Base-by-base conservation (phyloP, 2,113 vertebrate species). In the Anhinga rufa region DNA sequence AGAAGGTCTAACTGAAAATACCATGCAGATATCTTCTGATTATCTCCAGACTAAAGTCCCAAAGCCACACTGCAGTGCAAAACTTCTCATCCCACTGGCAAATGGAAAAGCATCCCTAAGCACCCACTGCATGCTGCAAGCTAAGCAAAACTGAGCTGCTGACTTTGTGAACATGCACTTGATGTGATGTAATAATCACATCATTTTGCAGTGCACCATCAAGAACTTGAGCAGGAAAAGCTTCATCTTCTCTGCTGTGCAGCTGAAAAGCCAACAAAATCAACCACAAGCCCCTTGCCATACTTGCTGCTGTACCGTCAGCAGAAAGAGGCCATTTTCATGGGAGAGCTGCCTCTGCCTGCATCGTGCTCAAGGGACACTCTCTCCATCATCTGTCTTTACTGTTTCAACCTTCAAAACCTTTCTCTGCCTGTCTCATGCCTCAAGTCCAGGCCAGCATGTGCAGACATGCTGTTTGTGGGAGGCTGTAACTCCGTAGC, bases 51-150 rank as follows among this genome's bases (percentile, higher is more conserved):
- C 34, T 78, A 70, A 90, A 55, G 38, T 54, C 52, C 65, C 66
- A 93, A 96, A 97, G 60, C 72, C 82, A 88, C 66, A 51, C 6
- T 54, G 74, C 69, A 4, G 9, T 91, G 82, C 70, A 93, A 97
- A 97, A 97, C 78, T 72, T 71, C 88, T 86, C 87, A 69, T 86
- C 71, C 57, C 65, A 86, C 34, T 31, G 17, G 66, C 12, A 13
- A 79, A 65, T 34, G 58, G 72, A 64, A 88, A 71, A 85, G 26
- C 44, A 24, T 68, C 46, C 58, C 60, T 69, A 65, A 61, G 48
- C 8, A 7, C 36, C 68, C 42, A 82, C 51, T 14, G 40, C 38
- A 40, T 34, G 17, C 69, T 68, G 79, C 58, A 80, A 66, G 61
- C 42, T 75, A 62, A 90, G 81, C 72, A 60, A 68, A 82, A 66